Conservation (phyloP, 2,113 vertebrate species). For the Oncorhynchus kisutch region DNA sequence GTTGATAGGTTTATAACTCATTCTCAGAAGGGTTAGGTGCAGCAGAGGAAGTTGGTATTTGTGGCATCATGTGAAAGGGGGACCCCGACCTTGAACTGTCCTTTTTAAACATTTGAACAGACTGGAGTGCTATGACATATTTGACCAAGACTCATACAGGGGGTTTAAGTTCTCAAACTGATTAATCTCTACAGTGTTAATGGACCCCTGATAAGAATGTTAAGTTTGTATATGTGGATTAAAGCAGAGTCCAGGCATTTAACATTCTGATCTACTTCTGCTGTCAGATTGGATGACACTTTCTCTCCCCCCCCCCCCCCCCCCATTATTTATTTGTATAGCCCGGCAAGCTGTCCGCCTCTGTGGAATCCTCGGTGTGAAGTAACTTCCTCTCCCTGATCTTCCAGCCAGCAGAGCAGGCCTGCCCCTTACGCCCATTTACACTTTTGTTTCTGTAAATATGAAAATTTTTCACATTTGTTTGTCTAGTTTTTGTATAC, state of each 20-base stretch:
- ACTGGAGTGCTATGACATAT: background rate
- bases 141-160: too few relatives aligned
- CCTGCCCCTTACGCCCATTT: conserved; percentile 66
- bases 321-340: conserved; percentile 32
- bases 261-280: background rate
- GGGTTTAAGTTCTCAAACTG: too few relatives aligned
- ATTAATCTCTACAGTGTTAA: too few relatives aligned
- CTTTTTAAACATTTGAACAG: too few relatives aligned
- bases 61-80: too few relatives aligned
- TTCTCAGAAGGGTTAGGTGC: conserved; percentile 9
- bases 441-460: conserved; percentile 85
- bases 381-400: conserved; percentile 46
- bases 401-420: conserved; percentile 77
- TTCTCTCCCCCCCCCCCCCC: too few relatives aligned
- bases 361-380: conserved; percentile 84
- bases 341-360: conserved; percentile 72
- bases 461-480: conserved; percentile 83
- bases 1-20: conserved; percentile 64
- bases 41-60: too few relatives aligned
- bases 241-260: background rate
- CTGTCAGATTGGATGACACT: background rate
- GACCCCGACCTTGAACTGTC: background rate
- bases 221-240: background rate
- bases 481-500: conserved; percentile 86
- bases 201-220: too few relatives aligned